Evolutionary conservation across 2,797 vertebrate genomes (phyloP), one percentile per base, ranked within the genome.

Genomic region (Chromobotia macracanthus): DNA sequence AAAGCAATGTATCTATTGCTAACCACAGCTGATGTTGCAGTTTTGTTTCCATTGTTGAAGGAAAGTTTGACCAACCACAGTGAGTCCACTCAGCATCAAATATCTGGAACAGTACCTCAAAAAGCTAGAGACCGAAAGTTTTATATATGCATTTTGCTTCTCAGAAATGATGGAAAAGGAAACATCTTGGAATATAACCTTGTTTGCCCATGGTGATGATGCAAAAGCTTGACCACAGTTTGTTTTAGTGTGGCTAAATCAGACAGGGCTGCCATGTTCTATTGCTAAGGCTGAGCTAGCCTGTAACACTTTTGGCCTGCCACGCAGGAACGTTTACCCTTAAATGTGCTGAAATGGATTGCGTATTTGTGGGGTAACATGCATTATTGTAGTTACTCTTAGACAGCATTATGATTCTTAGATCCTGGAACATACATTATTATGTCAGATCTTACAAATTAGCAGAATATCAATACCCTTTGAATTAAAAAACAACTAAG

Each of bases 131-230:
- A 51, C 64, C 23, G 1, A 51, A 77, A 41, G 28, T 77, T 21
- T 13, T 67, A 21, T 56, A 31, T 56, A 75, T 31, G 53, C 13
- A 56, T 53, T 77, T 58, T 46, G 53, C 18, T 77, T 77, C 64
- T 68, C 51, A 58, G 64, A 77, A 77, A 68, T 58, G 38, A 77
- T 31, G 75, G 51, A 25, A 77, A 77, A 68, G 51, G 58, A 77
- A 77, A 58, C 51, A 31, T 21, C n/a, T 68, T 31, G 64, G 21
- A 76, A 64, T 28, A 5, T 23, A 38, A 21, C 51, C 2, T 38
- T 68, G 38, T 77, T 77, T 77, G 64, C 51, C 51, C 64, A 11
- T 46, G 25, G 64, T 76, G 23, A 46, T 68, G 75, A 68, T 77
- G 75, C 51, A 58, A 31, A 48, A 12, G 64, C 75, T 68, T 16